Evolutionary conservation across 2,888 invertebrate genomes (phyloP).

Genomic region (Rhopalosiphum nymphaeae): DNA sequence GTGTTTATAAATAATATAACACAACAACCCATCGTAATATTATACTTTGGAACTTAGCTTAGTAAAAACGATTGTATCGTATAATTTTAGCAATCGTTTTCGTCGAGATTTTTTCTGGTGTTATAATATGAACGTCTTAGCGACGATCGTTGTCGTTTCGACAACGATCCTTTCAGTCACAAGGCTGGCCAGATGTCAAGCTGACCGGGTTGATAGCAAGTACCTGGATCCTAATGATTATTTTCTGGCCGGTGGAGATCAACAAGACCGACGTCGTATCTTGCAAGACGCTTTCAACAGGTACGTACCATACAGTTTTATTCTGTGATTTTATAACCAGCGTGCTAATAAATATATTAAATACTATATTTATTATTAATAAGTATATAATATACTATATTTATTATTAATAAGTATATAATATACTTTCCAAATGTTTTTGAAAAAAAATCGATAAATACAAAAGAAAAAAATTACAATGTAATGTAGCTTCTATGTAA

Average conservation of each 20-base stretch:
- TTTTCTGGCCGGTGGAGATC: slow-evolving; percentile 48
- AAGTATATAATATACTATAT: neutral
- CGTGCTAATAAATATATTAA: neutral
- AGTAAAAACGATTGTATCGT: neutral
- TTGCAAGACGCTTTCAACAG: slow-evolving; percentile 55
- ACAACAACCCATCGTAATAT: neutral
- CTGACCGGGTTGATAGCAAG: slow-evolving; percentile 40
- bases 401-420: neutral
- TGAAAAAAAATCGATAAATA: neutral
- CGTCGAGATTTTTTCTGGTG: neutral
- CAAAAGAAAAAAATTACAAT: neutral
- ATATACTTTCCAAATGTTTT: neutral
- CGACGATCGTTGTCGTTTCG: slow-evolving; percentile 47
- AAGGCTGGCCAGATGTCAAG: slow-evolving; percentile 32
- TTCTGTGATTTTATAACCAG: neutral
- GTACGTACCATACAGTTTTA: neutral
- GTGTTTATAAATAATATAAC: neutral
- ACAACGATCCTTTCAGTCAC: neutral
- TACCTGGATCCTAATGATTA: slow-evolving; percentile 65
- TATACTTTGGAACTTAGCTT: neutral
- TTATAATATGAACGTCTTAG: slow-evolving; percentile 36
- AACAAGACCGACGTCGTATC: slow-evolving; percentile 45
- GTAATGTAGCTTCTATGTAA: neutral
- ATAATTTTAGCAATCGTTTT: neutral
- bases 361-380: neutral